A percentile compares a stretch with the other conserved stretches of the same genome.
Evolutionary conservation across 2,113 vertebrate species (phyloP).

Genomic region (Chloebia gouldiae): DNA sequence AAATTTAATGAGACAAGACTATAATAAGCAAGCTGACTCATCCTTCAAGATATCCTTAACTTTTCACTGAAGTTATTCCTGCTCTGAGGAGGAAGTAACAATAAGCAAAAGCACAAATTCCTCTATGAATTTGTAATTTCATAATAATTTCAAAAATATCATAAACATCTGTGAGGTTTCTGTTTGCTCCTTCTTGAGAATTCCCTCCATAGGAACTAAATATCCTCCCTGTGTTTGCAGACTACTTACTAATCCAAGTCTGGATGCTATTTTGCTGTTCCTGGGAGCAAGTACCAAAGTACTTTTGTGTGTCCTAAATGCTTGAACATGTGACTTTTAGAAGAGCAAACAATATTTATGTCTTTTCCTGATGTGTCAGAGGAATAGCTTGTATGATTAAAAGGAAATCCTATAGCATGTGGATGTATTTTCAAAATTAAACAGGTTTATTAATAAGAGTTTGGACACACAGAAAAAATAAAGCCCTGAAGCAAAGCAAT

Average conservation of each 20-base stretch:
- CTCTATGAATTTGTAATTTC: background rate
- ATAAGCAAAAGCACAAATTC: background rate
- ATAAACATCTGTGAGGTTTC: background rate
- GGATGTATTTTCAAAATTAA: background rate
- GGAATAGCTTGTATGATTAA: background rate
- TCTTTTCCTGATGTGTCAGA: background rate
- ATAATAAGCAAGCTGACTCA: background rate
- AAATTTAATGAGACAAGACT: background rate
- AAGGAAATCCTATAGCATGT: background rate
- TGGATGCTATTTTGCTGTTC: background rate
- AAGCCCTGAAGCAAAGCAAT: background rate
- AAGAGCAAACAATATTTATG: background rate
- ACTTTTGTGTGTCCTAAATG: background rate
- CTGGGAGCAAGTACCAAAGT: background rate
- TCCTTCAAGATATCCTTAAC: background rate
- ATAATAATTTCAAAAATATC: background rate
- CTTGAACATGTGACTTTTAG: background rate
- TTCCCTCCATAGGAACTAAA: background rate
- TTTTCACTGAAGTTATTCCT: background rate
- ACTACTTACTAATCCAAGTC: background rate
- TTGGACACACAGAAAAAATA: background rate
- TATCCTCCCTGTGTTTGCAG: background rate
- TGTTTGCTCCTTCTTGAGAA: background rate
- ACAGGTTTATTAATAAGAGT: background rate
- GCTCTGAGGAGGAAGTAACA: background rate